Percentiles rank a stretch among this genome's conserved stretches.
phyloP scores from a whole-genome alignment of 1,140 invertebrate species.

The Drosophila santomea region DNA sequence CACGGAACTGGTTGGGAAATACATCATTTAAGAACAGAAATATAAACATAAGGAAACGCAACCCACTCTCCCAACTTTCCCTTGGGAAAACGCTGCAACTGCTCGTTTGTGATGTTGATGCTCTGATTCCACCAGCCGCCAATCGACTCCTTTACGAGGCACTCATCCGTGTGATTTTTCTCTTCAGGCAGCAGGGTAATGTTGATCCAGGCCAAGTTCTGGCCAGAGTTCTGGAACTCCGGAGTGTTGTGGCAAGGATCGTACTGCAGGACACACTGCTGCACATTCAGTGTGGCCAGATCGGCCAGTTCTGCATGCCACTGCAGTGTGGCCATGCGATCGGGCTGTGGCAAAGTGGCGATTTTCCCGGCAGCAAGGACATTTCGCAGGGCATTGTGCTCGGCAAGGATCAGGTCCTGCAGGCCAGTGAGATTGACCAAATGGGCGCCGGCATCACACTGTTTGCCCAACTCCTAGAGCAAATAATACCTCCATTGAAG shows the following conservation, averaged over 20 bases:
- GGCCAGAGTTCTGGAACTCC: conserved; percentile 50
- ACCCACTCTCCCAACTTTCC: conserved; percentile 57
- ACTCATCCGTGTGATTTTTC: conserved; percentile 15
- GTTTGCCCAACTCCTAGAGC: conserved; percentile 26
- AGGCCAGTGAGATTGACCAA: conserved; percentile 41
- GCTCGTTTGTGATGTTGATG: conserved; percentile 28
- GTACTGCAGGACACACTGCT: conserved; percentile 41
- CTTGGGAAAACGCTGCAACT: conserved; percentile 50
- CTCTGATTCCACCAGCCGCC: conserved; percentile 57
- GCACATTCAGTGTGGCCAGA: conserved; percentile 57
- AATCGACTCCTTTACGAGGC: conserved; percentile 43
- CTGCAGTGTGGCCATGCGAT: conserved; percentile 63
- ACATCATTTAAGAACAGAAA: background rate
- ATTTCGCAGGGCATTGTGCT: conserved; percentile 57
- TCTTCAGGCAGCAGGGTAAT: conserved; percentile 1
- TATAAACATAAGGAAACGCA: background rate
- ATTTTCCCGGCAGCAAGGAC: conserved; percentile 49
- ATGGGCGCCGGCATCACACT: conserved; percentile 25
- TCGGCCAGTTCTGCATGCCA: conserved; percentile 53
- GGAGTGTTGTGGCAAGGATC: conserved; percentile 63
- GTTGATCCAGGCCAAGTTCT: conserved; percentile 47
- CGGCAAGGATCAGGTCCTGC: conserved; percentile 40
- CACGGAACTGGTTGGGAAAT: conserved; percentile 27
- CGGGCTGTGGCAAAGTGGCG: conserved; percentile 26
- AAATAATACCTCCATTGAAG: background rate